Evolutionary conservation across 1,140 invertebrate species (phyloP).

Genomic region (Harlomillsia oculata): DNA sequence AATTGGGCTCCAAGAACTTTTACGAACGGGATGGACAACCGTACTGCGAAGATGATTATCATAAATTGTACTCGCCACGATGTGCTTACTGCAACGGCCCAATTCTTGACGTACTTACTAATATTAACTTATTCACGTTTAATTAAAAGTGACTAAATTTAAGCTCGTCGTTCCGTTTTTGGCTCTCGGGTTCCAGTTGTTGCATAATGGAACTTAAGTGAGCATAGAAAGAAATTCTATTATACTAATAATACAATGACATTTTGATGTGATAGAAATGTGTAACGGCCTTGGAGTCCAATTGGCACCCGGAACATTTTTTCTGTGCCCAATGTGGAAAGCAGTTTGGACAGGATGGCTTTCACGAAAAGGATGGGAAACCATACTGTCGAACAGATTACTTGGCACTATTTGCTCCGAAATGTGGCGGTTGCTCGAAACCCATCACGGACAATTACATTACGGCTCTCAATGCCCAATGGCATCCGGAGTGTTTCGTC

Average conservation of each 20-base stretch:
- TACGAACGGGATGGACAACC: conserved; percentile 93
- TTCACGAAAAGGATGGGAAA: conserved; percentile 87
- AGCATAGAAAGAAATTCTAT: no score
- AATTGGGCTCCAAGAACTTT: conserved; percentile 94
- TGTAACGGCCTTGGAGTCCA: conserved; percentile 94
- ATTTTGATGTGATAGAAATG: conserved; percentile 70
- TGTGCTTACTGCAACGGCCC: conserved; percentile 98
- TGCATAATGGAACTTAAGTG: no score
- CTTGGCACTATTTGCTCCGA: conserved; percentile 97
- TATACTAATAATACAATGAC: not conserved
- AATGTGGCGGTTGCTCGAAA: conserved; percentile 91
- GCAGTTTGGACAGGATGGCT: conserved; percentile 92
- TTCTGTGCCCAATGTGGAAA: conserved; percentile 96
- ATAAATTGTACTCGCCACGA: conserved; percentile 93
- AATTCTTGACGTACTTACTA: conserved; percentile 78
- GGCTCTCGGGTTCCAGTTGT: no score
- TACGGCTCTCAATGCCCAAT: conserved; percentile 91
- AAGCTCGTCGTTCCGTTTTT: not conserved
- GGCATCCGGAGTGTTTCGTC: conserved; percentile 99
- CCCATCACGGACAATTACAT: conserved; percentile 99
- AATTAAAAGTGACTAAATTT: not conserved
- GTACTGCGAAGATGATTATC: conserved; percentile 97
- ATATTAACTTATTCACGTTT: not conserved
- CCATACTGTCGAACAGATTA: conserved; percentile 93
- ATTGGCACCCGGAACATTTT: conserved; percentile 99